Evolutionary conservation across 2,888 invertebrate species (phyloP).

Genomic region (Melinopterus prodromus): DNA sequence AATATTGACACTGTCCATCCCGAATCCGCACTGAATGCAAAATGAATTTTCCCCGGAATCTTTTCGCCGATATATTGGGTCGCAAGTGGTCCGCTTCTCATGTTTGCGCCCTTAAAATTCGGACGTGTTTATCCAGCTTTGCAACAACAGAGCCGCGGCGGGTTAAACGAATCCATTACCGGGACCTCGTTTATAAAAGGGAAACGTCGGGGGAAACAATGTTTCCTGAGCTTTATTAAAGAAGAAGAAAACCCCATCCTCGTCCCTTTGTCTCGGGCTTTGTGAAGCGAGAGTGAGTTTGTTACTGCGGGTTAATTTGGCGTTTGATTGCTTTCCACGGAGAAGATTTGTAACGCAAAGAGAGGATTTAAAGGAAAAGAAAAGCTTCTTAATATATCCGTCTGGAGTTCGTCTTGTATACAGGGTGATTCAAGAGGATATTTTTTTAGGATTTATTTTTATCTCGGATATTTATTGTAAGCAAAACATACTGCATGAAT

Average conservation of each 20-base stretch:
- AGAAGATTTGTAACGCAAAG: neutral
- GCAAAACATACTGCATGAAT: too few species aligned
- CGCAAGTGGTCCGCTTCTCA: neutral
- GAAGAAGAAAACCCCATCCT: neutral
- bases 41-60: neutral
- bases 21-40: neutral
- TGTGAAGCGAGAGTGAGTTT: neutral
- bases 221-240: neutral
- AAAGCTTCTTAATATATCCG: neutral
- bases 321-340: neutral
- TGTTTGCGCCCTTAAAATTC: constrained; percentile 4
- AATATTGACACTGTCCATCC: neutral
- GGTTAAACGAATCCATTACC: neutral
- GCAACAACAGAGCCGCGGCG: neutral
- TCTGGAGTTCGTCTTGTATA: too few species aligned
- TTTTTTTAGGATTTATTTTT: too few species aligned
- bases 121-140: constrained; percentile 4
- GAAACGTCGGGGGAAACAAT: neutral
- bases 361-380: neutral
- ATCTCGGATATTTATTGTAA: too few species aligned
- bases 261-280: neutral
- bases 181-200: constrained; percentile 4
- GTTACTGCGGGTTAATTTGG: neutral
- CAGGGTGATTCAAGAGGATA: too few species aligned
- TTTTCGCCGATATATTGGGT: neutral